phyloP scores from a whole-genome alignment of 1,140 invertebrate species.

The Atta cephalotes region DNA sequence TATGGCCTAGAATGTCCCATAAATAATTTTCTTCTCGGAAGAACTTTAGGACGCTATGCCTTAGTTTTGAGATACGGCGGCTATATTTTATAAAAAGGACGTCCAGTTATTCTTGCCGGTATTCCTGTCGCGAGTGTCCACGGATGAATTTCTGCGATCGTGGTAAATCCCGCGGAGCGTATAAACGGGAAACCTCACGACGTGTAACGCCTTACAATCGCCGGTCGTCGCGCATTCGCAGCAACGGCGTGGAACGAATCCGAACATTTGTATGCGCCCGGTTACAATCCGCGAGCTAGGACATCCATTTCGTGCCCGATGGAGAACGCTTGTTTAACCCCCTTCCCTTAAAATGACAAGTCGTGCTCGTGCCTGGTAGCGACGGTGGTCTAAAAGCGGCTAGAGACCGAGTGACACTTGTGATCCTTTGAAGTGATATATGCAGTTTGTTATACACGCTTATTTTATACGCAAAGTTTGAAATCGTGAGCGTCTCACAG shows the following conservation, averaged over 20 bases:
- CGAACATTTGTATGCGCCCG: constrained; percentile 67
- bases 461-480: constrained; percentile 11
- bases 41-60: constrained; percentile 25
- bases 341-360: constrained; percentile 51
- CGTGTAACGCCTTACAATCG: constrained; percentile 58
- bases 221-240: constrained; percentile 11
- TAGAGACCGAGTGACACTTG: constrained; percentile 25
- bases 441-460: constrained; percentile 2
- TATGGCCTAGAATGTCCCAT: background rate
- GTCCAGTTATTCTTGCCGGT: constrained; percentile 50
- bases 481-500: background rate
- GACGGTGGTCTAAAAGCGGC: constrained; percentile 32
- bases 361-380: constrained; percentile 8
- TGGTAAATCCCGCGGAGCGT: constrained; percentile 39
- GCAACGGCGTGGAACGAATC: constrained; percentile 48
- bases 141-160: constrained; percentile 55
- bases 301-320: constrained; percentile 30
- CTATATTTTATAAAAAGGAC: constrained; percentile 22
- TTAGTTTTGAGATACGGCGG: constrained; percentile 33
- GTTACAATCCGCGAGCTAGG: constrained; percentile 46
- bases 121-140: background rate
- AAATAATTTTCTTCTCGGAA: constrained; percentile 13
- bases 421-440: constrained; percentile 23
- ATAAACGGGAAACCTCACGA: constrained; percentile 53
- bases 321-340: constrained; percentile 33